Evolutionary conservation across 2,113 vertebrate species (phyloP), one percentile per base, ranked within the genome.

Genomic region (Megalops atlanticus): DNA sequence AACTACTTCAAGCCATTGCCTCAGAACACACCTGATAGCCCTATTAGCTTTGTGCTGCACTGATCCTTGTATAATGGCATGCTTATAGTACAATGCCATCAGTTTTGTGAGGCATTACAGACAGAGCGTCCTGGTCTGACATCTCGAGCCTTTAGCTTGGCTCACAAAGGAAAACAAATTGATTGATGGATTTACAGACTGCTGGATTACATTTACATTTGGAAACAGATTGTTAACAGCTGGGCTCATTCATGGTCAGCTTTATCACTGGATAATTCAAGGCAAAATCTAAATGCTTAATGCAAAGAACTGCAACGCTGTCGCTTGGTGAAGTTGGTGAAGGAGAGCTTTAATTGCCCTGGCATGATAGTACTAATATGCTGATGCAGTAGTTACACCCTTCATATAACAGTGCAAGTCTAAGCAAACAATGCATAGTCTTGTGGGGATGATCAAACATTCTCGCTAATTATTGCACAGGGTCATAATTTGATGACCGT

Each of bases 1-100:
- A n/a, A n/a, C n/a, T n/a, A n/a, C n/a, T n/a, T n/a, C n/a, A n/a
- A n/a, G n/a, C n/a, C n/a, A n/a, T n/a, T n/a, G n/a, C n/a, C n/a
- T n/a, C n/a, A n/a, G n/a, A n/a, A 14, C 10, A 31, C 39, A 76
- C 75, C 75, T 47, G 75, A 76, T 76, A 45, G 75, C 41, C 75
- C 41, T 49, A 18, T 49, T 47, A 76, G 75, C 2, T 52, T 49
- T 76, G 40, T 10, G 27, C 43, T 4, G n/a, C 31, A 31, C 18
- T 75, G 31, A 24, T 6, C 43, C 43, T 45, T 14, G 43, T 33
- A 31, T 76, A 76, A 76, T 76, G 75, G 33, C 75, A 76, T 33
- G 47, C 7, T 12, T 45, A 3, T 49, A 45, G 33, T 24, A 52
- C 14, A 14, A 14, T 45, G 43, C 14, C 7, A 10, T 14, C 14